Evolutionary conservation across 2,113 vertebrate species (phyloP).

Genomic region (Proteles cristata): DNA sequence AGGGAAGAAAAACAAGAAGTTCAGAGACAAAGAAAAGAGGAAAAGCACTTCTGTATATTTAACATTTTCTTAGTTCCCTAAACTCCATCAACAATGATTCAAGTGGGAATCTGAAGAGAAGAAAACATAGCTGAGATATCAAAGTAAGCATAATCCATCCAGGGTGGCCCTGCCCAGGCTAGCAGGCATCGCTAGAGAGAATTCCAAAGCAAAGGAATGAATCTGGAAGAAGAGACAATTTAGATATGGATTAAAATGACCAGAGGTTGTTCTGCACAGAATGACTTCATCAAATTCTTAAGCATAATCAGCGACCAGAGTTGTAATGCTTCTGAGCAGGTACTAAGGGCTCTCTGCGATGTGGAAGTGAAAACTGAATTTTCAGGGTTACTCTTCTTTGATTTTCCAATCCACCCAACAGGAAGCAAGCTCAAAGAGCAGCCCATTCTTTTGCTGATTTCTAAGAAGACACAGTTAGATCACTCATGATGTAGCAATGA

Average conservation of each 20-base stretch:
- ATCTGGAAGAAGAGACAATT: background rate
- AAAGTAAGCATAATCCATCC: background rate
- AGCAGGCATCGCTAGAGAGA: background rate
- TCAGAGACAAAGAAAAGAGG: background rate
- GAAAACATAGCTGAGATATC: background rate
- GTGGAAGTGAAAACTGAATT: background rate
- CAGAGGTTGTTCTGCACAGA: background rate
- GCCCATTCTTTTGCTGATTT: background rate
- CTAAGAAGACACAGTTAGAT: background rate
- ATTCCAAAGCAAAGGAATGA: background rate
- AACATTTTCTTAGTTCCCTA: background rate
- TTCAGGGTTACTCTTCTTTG: background rate
- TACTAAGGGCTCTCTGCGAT: background rate
- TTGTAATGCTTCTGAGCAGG: background rate
- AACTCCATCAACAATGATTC: background rate
- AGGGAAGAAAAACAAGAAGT: background rate
- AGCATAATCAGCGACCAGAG: background rate
- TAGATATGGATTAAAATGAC: background rate
- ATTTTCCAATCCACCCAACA: background rate
- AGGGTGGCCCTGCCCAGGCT: background rate
- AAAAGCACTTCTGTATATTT: background rate
- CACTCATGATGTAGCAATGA: background rate
- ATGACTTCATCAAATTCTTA: background rate
- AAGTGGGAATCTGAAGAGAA: background rate
- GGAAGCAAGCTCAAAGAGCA: background rate